phyloP scores from a whole-genome alignment of 2,888 invertebrate genomes.

The Pogonocherus hispidulus region DNA sequence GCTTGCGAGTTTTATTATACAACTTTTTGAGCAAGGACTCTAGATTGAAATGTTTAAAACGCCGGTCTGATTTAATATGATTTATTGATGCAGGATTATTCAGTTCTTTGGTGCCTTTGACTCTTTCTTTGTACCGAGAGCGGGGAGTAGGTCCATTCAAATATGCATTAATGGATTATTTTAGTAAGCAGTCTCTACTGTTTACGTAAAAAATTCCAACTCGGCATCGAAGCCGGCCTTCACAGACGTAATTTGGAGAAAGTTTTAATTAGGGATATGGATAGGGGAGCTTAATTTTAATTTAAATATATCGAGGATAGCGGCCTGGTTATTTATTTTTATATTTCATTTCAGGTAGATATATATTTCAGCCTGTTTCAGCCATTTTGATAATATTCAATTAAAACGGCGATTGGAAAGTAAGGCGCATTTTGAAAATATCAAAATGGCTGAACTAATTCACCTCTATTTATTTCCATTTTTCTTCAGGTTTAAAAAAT shows the following conservation, averaged over 20 bases:
- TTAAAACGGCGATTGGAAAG: too few species aligned
- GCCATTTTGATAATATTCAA: too few species aligned
- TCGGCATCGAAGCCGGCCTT: not conserved
- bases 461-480: too few species aligned
- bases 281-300: not conserved
- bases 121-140: slow-evolving; percentile 42
- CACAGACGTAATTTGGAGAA: not conserved
- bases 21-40: slow-evolving; percentile 31
- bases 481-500: too few species aligned
- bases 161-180: slow-evolving; percentile 48
- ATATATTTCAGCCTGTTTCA: too few species aligned
- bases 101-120: slow-evolving; percentile 44
- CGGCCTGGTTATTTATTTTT: too few species aligned
- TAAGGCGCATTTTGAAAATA: too few species aligned
- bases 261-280: slow-evolving; percentile 6
- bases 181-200: slow-evolving; percentile 42
- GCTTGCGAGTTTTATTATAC: slow-evolving; percentile 36
- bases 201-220: slow-evolving; percentile 27
- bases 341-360: too few species aligned
- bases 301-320: too few species aligned
- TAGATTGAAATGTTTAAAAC: slow-evolving; percentile 43
- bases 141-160: slow-evolving; percentile 42
- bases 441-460: too few species aligned
- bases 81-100: slow-evolving; percentile 46
- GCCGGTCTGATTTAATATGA: slow-evolving; percentile 43